Conservation (phyloP, 1,140 invertebrate species). For the Holcopasites calliopsidis region DNA sequence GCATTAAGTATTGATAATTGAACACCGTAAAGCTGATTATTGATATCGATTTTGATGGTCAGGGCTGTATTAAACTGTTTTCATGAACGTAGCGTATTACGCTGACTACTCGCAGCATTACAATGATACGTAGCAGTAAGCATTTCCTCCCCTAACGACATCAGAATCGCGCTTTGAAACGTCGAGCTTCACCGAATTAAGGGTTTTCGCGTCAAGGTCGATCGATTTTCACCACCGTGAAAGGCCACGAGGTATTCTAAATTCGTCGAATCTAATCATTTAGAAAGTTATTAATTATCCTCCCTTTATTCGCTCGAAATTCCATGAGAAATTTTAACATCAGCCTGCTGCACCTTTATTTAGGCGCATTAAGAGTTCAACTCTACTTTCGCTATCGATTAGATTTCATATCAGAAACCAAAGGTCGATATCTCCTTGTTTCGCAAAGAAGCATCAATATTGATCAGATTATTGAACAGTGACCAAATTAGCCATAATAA, state of each 20-base stretch:
- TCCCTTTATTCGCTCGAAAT: background rate
- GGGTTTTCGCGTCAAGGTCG: constrained; percentile 43
- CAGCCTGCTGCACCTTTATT: background rate
- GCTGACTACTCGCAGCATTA: background rate
- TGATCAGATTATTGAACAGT: no score
- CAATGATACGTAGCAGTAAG: background rate
- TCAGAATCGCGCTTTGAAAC: background rate
- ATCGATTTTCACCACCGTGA: constrained; percentile 34
- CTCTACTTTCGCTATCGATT: background rate
- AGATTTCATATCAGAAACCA: background rate
- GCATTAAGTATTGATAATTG: background rate
- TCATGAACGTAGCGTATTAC: no score
- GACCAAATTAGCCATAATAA: background rate
- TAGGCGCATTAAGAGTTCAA: background rate
- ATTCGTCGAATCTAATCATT: background rate
- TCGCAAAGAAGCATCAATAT: no score
- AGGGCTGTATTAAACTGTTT: no score
- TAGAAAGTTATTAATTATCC: background rate
- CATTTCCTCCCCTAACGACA: background rate
- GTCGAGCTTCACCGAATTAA: background rate
- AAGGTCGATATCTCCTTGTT: background rate
- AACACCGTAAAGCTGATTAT: background rate
- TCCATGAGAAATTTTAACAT: no score
- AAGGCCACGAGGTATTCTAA: background rate
- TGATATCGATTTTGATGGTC: no score